Evolutionary conservation across 2,888 invertebrate species (phyloP).

Genomic region (Chaitophorus viminalis): DNA sequence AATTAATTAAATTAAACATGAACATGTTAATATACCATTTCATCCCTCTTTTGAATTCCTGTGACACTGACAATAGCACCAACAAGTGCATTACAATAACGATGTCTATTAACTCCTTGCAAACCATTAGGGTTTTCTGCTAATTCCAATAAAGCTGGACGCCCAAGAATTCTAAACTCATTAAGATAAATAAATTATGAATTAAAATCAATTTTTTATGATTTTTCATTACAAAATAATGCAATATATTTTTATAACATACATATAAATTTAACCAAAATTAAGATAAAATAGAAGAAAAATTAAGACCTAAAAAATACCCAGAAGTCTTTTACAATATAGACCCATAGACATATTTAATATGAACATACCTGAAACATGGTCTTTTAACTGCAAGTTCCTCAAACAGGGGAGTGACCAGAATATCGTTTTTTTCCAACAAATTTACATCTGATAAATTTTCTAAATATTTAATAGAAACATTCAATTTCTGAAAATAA

Average conservation of each 20-base stretch:
- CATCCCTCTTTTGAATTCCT: slow-evolving; percentile 88
- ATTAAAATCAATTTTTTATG: neutral
- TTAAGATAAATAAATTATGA: slow-evolving; percentile 6
- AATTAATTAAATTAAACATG: neutral
- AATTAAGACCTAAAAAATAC: neutral
- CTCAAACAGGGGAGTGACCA: slow-evolving; percentile 44
- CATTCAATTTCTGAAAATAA: slow-evolving; percentile 55
- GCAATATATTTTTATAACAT: too few relatives aligned
- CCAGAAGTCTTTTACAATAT: neutral
- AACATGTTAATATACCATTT: slow-evolving; percentile 75
- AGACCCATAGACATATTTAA: neutral
- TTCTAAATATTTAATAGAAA: slow-evolving; percentile 46
- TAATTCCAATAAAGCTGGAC: slow-evolving; percentile 81
- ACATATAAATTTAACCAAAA: too few relatives aligned
- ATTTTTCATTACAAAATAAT: neutral
- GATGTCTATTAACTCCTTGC: slow-evolving; percentile 78
- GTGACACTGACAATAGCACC: slow-evolving; percentile 91
- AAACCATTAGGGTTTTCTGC: slow-evolving; percentile 75
- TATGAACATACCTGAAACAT: slow-evolving; percentile 45
- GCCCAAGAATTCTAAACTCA: slow-evolving; percentile 77
- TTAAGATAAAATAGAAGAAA: neutral
- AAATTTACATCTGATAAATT: slow-evolving; percentile 43
- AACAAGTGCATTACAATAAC: slow-evolving; percentile 88
- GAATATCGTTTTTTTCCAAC: slow-evolving; percentile 55
- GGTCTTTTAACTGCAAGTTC: slow-evolving; percentile 54